phyloP scores from a whole-genome alignment of 2,113 vertebrate species.

The Trogon surrucura region DNA sequence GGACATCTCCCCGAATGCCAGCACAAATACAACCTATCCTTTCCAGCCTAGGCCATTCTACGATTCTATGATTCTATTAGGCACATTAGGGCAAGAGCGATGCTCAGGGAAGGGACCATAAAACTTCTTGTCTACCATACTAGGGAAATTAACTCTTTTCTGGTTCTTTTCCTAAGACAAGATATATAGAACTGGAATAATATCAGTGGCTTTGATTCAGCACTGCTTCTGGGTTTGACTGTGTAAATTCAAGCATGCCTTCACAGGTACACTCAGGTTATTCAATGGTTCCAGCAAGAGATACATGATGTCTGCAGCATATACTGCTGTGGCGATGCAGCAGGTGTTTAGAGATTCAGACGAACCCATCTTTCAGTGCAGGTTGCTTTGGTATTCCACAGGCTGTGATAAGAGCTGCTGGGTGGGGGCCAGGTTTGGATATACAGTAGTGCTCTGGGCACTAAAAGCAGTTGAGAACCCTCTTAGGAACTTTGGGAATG shows the following conservation, averaged over 20 bases:
- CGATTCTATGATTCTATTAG: not conserved
- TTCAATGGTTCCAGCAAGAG: not conserved
- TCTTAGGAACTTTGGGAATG: not conserved
- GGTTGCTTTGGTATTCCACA: not conserved
- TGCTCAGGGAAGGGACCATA: not conserved
- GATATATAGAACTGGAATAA: not conserved
- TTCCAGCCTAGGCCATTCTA: too few relatives aligned
- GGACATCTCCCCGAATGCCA: not conserved
- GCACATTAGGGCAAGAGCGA: not conserved
- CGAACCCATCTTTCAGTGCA: not conserved
- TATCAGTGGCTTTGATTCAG: not conserved
- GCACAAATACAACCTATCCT: not conserved
- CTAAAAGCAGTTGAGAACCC: not conserved
- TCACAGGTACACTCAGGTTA: not conserved
- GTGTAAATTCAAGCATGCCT: not conserved
- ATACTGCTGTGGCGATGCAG: not conserved
- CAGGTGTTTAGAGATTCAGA: not conserved
- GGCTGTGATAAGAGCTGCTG: not conserved
- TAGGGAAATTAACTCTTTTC: not conserved
- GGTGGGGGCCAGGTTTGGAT: not conserved
- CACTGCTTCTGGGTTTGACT: not conserved
- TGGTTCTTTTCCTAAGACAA: not conserved
- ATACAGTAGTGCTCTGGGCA: not conserved
- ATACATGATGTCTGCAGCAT: not conserved
- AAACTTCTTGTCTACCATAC: not conserved